Conservation (phyloP, 2,888 invertebrate genomes). For the Caenorhabditis sp. region DNA sequence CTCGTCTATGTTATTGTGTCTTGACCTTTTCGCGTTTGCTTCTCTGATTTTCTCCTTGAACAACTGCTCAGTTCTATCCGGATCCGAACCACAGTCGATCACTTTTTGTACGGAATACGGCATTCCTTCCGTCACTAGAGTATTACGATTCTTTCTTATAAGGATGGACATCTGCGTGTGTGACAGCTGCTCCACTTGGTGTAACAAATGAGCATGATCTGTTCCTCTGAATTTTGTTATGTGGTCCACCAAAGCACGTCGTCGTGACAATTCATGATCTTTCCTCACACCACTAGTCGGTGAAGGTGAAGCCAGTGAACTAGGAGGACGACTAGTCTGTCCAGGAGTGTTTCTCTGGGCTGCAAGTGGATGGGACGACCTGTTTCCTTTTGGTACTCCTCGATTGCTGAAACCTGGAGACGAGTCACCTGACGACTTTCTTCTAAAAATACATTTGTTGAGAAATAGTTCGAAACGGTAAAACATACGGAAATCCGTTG, state of each 20-base stretch:
- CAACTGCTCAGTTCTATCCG: slow-evolving; percentile 5
- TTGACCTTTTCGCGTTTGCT: slow-evolving; percentile 23
- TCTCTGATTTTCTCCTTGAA: slow-evolving; percentile 34
- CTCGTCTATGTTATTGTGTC: slow-evolving; percentile 46
- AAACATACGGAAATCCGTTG: slow-evolving; percentile 55
- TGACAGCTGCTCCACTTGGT: slow-evolving; percentile 34
- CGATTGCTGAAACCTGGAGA: neutral
- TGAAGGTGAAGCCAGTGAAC: slow-evolving; percentile 40
- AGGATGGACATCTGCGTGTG: slow-evolving; percentile 47
- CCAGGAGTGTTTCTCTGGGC: neutral
- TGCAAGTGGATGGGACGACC: slow-evolving; percentile 10
- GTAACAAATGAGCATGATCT: slow-evolving; percentile 38
- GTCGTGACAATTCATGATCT: slow-evolving; percentile 49
- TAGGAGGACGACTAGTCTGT: slow-evolving; percentile 11
- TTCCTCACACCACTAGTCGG: slow-evolving; percentile 9
- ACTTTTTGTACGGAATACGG: slow-evolving; percentile 36
- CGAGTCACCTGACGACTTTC: slow-evolving; percentile 48
- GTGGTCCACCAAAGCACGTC: slow-evolving; percentile 41
- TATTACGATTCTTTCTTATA: slow-evolving; percentile 32
- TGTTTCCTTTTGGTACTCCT: neutral
- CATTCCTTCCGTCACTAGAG: slow-evolving; percentile 20
- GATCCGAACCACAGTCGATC: slow-evolving; percentile 34
- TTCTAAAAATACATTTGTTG: slow-evolving; percentile 7
- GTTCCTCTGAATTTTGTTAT: slow-evolving; percentile 31
- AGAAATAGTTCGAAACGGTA: neutral